Conservation (phyloP, 1,140 invertebrate genomes). For the Hycleus phaleratus region DNA sequence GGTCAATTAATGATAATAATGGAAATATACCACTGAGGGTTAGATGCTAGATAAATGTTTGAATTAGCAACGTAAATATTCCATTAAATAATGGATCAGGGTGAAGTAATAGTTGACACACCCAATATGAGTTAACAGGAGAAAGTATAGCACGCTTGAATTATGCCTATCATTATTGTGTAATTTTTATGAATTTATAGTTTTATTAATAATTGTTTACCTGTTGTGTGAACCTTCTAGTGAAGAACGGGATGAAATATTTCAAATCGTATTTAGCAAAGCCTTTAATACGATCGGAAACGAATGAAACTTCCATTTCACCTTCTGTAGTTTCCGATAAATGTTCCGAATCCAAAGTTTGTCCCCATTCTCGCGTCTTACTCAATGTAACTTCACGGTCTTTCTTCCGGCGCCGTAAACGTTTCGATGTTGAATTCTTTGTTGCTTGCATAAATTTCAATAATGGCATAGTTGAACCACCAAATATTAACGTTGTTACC, state of each 20-base stretch:
- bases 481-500: conserved; percentile 88
- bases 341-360: conserved; percentile 90
- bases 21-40: too few species aligned
- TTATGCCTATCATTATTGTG: too few species aligned
- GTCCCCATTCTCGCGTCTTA: conserved; percentile 96
- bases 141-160: too few species aligned
- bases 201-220: conserved; percentile 39
- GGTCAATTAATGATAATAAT: too few species aligned
- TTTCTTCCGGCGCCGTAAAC: conserved; percentile 54
- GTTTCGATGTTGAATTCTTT: conserved; percentile 40
- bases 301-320: conserved; percentile 73
- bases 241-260: conserved; percentile 94
- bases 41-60: too few species aligned
- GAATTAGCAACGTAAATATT: too few species aligned
- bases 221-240: conserved; percentile 85
- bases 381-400: conserved; percentile 85
- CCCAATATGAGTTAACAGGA: not conserved
- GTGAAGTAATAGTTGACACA: not conserved
- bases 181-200: too few species aligned
- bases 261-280: conserved; percentile 88
- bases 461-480: conserved; percentile 94
- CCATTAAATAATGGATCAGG: too few species aligned
- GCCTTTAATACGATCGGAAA: conserved; percentile 62
- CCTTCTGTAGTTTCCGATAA: conserved; percentile 93
- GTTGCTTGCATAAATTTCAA: conserved; percentile 71